phyloP scores from a whole-genome alignment of 2,888 invertebrate species.

The Eremobia ochroleuca region DNA sequence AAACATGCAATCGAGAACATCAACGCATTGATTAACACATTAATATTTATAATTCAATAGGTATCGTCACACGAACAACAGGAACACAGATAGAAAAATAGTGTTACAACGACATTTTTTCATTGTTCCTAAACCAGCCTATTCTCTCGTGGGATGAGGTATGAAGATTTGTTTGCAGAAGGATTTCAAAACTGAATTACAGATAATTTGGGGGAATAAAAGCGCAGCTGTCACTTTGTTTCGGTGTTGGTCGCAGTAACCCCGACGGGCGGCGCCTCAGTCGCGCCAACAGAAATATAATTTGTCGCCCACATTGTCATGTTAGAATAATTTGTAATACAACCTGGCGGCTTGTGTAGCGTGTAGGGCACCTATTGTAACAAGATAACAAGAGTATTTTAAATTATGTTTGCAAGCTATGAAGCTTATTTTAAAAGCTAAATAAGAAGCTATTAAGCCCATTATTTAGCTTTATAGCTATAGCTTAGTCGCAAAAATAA shows the following conservation, averaged over 20 bases:
- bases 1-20: slow-evolving; percentile 7
- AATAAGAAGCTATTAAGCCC: no score
- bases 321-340: slow-evolving; percentile 73
- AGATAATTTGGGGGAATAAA: slow-evolving; percentile 70
- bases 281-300: slow-evolving; percentile 72
- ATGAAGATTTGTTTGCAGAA: slow-evolving; percentile 66
- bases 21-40: slow-evolving; percentile 20
- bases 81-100: slow-evolving; percentile 29
- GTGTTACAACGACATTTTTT: slow-evolving; percentile 40
- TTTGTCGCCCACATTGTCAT: slow-evolving; percentile 77
- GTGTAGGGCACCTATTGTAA: not conserved
- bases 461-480: no score
- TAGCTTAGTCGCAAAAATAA: not conserved
- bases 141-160: slow-evolving; percentile 49
- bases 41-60: slow-evolving; percentile 32
- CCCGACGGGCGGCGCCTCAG: slow-evolving; percentile 65
- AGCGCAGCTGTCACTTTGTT: slow-evolving; percentile 73
- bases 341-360: slow-evolving; percentile 42
- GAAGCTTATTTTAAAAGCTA: no score
- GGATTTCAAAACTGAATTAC: slow-evolving; percentile 73
- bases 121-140: slow-evolving; percentile 39
- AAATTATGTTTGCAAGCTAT: not conserved
- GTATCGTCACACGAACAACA: slow-evolving; percentile 1
- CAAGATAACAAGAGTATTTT: not conserved
- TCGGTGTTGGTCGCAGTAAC: slow-evolving; percentile 64